These are phyloP conservation scores for Simalia tracyae DNA, from an alignment of 2,797 vertebrate genomes.

Conservation along the genomic window DNA sequence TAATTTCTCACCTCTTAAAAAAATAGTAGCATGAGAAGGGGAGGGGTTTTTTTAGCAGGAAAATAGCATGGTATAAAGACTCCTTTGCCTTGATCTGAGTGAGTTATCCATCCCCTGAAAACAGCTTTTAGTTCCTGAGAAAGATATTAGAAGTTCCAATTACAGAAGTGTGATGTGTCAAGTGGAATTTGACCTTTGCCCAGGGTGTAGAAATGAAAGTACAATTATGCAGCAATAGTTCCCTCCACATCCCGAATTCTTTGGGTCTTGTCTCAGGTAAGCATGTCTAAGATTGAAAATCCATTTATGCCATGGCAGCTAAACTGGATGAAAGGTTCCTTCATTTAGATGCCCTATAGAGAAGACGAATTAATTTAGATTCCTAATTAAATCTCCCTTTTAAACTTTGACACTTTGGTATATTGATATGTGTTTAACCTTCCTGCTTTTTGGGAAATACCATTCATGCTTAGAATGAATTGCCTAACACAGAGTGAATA, in stretches of 20 bases:
- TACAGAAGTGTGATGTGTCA: background rate
- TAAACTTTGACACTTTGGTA: background rate
- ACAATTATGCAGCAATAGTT: background rate
- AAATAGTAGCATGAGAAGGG: background rate
- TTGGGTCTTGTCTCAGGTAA: background rate
- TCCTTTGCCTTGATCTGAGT: background rate
- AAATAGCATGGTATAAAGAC: background rate
- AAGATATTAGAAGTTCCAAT: background rate
- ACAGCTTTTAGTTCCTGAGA: background rate
- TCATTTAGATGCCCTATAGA: background rate
- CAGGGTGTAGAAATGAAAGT: background rate
- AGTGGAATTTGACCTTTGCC: background rate
- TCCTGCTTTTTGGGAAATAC: background rate
- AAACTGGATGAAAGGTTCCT: too few relatives aligned
- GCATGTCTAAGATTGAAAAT: background rate
- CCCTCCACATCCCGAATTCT: background rate
- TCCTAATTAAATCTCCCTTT: background rate
- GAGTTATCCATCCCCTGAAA: background rate
- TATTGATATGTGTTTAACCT: background rate
- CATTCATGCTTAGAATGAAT: background rate
- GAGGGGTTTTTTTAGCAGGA: background rate
- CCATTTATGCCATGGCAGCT: background rate
- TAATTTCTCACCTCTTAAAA: background rate
- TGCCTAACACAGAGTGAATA: background rate
- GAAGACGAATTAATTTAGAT: background rate